phyloP scores from a whole-genome alignment of 2,888 invertebrate species.

The Taphrorychus bicolor region DNA sequence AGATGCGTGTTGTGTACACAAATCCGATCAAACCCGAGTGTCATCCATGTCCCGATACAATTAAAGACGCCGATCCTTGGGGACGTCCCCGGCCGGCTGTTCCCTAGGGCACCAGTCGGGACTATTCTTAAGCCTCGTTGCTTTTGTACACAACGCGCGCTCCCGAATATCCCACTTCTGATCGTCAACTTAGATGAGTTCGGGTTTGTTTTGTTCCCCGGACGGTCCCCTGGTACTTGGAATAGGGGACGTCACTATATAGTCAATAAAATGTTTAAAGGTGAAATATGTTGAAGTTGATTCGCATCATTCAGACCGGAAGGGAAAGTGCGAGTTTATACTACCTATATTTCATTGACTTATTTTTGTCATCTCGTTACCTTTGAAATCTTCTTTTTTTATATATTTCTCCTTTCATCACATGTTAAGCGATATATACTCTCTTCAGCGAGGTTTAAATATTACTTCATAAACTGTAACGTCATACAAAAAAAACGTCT shows the following conservation, averaged over 20 bases:
- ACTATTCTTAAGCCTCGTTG: conserved; percentile 37
- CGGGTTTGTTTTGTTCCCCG: conserved; percentile 11
- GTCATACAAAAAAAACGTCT: no score
- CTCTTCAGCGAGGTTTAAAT: no score
- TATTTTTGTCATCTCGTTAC: no score
- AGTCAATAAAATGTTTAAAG: background rate
- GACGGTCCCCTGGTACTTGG: background rate
- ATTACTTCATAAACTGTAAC: no score
- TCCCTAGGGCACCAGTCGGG: conserved; percentile 27
- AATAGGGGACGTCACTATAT: background rate
- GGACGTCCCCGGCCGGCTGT: conserved; percentile 31
- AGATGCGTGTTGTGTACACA: conserved; percentile 13
- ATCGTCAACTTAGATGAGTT: conserved; percentile 32
- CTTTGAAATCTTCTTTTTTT: no score
- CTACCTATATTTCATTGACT: no score
- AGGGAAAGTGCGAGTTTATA: no score
- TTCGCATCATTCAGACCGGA: no score
- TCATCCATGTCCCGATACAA: conserved; percentile 44
- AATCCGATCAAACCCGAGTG: conserved; percentile 39
- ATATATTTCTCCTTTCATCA: no score
- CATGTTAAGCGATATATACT: no score
- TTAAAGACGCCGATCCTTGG: conserved; percentile 44
- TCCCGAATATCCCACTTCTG: conserved; percentile 33
- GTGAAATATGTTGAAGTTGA: background rate
- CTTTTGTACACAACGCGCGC: conserved; percentile 28